phyloP scores from a whole-genome alignment of 2,888 invertebrate species.

The Incurvaria masculella region DNA sequence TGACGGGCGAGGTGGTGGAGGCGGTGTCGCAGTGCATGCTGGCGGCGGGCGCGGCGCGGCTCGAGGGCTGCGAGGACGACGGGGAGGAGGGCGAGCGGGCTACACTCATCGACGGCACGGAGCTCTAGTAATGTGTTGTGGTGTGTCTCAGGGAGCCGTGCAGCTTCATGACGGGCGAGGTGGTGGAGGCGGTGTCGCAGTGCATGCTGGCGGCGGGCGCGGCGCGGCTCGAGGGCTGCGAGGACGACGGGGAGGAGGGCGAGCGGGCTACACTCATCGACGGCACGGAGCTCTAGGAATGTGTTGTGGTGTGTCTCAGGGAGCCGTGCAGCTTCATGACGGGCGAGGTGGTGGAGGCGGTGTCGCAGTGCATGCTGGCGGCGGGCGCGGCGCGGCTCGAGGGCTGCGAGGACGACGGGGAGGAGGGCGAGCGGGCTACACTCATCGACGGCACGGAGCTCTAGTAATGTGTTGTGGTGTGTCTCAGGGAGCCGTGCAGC shows the following conservation, averaged over 20 bases:
- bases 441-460: no score
- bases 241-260: conserved; percentile 75
- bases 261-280: no score
- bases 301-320: no score
- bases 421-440: conserved; percentile 73
- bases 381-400: conserved; percentile 83
- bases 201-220: conserved; percentile 94
- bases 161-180: conserved; percentile 90
- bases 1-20: conserved; percentile 93
- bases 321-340: conserved; percentile 91
- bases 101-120: no score
- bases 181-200: conserved; percentile 94
- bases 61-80: conserved; percentile 74
- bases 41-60: conserved; percentile 86
- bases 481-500: conserved; percentile 73
- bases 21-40: conserved; percentile 94
- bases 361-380: conserved; percentile 93
- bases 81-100: conserved; percentile 72
- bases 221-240: conserved; percentile 72
- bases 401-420: conserved; percentile 72
- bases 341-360: conserved; percentile 92
- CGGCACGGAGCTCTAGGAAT: no score
- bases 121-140: no score
- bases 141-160: conserved; percentile 83
- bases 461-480: not conserved